These are phyloP conservation scores for Leucophenga montana DNA, from an alignment of 2,888 invertebrate species.

Conservation along the genomic window DNA sequence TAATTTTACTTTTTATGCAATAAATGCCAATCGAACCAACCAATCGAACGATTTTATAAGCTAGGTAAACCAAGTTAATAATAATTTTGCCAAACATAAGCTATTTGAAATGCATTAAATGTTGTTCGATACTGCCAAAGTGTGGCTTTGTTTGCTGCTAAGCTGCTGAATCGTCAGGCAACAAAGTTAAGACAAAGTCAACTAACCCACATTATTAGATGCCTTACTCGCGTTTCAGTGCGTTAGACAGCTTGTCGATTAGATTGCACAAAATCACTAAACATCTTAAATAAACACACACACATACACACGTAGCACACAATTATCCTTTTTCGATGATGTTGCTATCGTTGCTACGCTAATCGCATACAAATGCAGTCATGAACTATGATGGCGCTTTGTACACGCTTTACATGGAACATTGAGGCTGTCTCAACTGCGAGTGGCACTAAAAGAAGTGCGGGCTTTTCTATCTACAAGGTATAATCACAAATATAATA, in stretches of 20 bases:
- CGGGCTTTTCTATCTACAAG: no score
- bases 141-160: not conserved
- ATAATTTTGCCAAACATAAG: not conserved
- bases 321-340: no score
- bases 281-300: no score
- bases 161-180: not conserved
- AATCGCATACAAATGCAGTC: constrained; percentile 60
- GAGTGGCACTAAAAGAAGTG: not conserved
- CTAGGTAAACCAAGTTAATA: not conserved
- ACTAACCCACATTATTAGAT: no score
- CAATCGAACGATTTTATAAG: not conserved
- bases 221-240: no score
- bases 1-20: constrained; percentile 47
- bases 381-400: constrained; percentile 14
- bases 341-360: constrained; percentile 46
- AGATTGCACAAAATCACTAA: no score
- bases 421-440: constrained; percentile 18
- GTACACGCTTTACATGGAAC: constrained; percentile 37
- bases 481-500: no score
- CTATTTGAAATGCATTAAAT: constrained; percentile 49
- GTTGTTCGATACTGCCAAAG: constrained; percentile 53
- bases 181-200: no score
- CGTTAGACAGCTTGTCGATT: no score
- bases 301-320: no score
- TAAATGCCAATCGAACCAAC: no score